These are phyloP conservation scores for Catamblyrhynchus diadema DNA, from an alignment of 2,797 vertebrate species.

Conservation along the genomic window DNA sequence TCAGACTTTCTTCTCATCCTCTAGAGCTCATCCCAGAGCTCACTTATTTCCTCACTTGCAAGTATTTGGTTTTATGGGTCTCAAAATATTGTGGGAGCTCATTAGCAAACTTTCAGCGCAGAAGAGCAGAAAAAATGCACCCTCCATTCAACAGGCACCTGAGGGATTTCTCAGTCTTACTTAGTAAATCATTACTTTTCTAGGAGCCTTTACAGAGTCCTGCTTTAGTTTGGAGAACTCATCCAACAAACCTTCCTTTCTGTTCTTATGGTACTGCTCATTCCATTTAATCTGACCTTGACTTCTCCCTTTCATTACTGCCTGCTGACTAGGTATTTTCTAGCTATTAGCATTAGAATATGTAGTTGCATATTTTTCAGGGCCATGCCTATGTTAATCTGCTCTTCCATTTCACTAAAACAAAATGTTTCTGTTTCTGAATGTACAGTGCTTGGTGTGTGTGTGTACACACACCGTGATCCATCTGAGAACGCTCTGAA, in stretches of 20 bases:
- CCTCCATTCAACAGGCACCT: background rate
- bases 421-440: background rate
- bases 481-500: background rate
- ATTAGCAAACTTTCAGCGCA: background rate
- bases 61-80: background rate
- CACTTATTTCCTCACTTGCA: background rate
- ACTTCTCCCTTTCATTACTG: background rate
- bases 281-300: background rate
- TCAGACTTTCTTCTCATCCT: background rate
- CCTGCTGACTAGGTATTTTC: background rate
- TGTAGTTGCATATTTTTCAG: background rate
- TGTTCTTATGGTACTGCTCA: background rate
- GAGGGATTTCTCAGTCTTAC: background rate
- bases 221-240: background rate
- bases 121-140: background rate
- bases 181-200: background rate
- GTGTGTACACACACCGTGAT: rapidly evolving
- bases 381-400: background rate
- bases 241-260: background rate
- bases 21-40: background rate
- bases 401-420: background rate
- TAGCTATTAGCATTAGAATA: background rate
- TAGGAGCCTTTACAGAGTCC: background rate
- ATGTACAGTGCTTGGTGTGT: background rate
- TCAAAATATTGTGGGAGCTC: background rate